Conservation (phyloP, 2,113 vertebrate genomes). For the Bambusicola thoracicus region DNA sequence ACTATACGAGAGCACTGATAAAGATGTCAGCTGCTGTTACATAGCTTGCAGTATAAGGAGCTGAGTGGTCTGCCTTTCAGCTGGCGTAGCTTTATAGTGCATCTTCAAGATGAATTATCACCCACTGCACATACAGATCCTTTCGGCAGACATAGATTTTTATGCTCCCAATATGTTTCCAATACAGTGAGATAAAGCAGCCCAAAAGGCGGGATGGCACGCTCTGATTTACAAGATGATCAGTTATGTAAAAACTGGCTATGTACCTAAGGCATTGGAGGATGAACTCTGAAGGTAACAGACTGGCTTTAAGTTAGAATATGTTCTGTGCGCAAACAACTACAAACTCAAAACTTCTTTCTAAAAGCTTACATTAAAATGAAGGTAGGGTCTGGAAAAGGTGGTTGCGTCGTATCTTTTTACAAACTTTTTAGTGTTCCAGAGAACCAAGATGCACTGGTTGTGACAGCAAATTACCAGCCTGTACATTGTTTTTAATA, state of each 20-base stretch:
- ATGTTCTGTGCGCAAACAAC: not conserved
- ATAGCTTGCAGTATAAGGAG: not conserved
- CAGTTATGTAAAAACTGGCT: not conserved
- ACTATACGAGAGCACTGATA: not conserved
- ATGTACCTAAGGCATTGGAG: not conserved
- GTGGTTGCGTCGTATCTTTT: not conserved
- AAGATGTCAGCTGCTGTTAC: conserved; percentile 34
- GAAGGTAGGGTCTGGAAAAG: not conserved
- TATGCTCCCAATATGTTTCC: conserved; percentile 31
- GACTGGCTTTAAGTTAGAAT: not conserved
- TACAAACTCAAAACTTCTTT: not conserved
- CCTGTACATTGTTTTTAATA: not conserved
- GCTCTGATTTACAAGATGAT: conserved; percentile 1
- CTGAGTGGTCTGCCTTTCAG: conserved; percentile 45
- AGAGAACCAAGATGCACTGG: not conserved
- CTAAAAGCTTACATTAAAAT: not conserved
- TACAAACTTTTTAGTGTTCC: not conserved
- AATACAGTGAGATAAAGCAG: conserved; percentile 11
- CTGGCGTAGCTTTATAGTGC: conserved; percentile 34
- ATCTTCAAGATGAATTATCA: conserved; percentile 51
- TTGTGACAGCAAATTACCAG: not conserved
- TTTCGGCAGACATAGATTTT: conserved; percentile 24
- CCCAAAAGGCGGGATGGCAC: not conserved
- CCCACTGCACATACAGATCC: conserved; percentile 6
- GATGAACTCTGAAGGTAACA: not conserved